These are phyloP conservation scores for Ichneumon xanthorius DNA, from an alignment of 2,888 invertebrate species.

Conservation along the genomic window DNA sequence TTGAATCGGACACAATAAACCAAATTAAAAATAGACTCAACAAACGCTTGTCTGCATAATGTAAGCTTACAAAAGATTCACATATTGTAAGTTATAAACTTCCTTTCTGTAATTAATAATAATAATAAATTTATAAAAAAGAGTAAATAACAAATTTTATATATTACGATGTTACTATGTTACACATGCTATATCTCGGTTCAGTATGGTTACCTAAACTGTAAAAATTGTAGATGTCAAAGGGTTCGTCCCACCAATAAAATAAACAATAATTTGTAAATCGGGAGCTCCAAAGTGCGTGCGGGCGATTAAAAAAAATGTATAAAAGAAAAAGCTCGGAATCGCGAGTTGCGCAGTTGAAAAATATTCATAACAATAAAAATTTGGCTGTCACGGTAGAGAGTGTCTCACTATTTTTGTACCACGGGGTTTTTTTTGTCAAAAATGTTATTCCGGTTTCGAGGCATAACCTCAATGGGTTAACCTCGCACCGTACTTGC, in stretches of 20 bases:
- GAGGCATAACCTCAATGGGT: constrained; percentile 2
- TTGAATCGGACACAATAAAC: too few relatives aligned
- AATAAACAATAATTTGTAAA: background rate
- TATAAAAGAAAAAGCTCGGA: too few relatives aligned
- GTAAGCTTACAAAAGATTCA: too few relatives aligned
- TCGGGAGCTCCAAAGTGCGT: background rate
- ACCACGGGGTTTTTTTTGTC: background rate
- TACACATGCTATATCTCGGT: background rate
- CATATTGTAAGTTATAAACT: too few relatives aligned
- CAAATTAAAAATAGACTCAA: too few relatives aligned
- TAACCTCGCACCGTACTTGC: background rate
- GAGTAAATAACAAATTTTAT: background rate
- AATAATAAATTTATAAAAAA: too few relatives aligned
- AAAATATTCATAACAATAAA: background rate
- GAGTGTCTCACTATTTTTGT: background rate
- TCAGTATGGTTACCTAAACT: background rate
- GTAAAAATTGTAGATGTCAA: too few relatives aligned
- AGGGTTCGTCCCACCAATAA: too few relatives aligned
- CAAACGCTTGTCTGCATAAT: too few relatives aligned
- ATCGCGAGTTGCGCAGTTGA: too few relatives aligned
- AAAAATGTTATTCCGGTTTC: background rate
- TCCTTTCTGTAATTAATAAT: too few relatives aligned
- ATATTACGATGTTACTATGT: background rate
- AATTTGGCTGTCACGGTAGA: background rate
- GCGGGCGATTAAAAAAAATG: background rate